Evolutionary conservation across 2,888 invertebrate species (phyloP), one percentile per base, ranked within the genome.

Genomic region (Epicampocera succincta): DNA sequence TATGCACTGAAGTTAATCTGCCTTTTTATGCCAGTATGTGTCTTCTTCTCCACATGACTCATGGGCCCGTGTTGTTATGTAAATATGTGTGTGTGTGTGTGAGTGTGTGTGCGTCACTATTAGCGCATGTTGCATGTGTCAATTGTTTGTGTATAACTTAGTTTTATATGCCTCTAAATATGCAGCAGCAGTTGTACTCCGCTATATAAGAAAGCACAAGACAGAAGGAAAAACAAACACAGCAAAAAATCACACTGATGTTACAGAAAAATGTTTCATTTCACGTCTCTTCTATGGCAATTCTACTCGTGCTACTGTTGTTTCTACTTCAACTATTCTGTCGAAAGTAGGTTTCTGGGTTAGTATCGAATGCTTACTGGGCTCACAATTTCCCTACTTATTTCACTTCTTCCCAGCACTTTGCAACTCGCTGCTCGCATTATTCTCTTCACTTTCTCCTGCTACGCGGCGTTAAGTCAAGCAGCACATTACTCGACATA

Each of bases 271-370:
- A 42, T 66, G 33, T 33, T 33, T 33, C 8, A 33, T 9, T 58
- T 66, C 38, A 54, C 38, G 46, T n/a, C 61, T 13, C 29, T 40
- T 8, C 50, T 61, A 44, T 29, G 54, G 2, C 38, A 33, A 65
- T 52, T 56, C 56, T 74, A 48, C 54, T n/a, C n/a, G n/a, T n/a
- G n/a, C n/a, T 74, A 38, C 29, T 74, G 15, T 48, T 58, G 58
- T 65, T 74, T 66, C 48, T 65, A 65, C 74, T 74, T 74, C 74
- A 66, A 58, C 56, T 48, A 29, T 48, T 74, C 65, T 48, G 56
- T 13, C 46, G 58, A 54, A 82, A 78, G 58, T 82, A 74, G 81
- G 81, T 82, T 78, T 77, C 74, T 82, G 74, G 77, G 81, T 82
- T 80, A 72, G 48, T 69, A 78, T 72, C 72, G 78, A 78, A 56